phyloP scores from a whole-genome alignment of 2,888 invertebrate genomes.

The Idaea dimidiata region DNA sequence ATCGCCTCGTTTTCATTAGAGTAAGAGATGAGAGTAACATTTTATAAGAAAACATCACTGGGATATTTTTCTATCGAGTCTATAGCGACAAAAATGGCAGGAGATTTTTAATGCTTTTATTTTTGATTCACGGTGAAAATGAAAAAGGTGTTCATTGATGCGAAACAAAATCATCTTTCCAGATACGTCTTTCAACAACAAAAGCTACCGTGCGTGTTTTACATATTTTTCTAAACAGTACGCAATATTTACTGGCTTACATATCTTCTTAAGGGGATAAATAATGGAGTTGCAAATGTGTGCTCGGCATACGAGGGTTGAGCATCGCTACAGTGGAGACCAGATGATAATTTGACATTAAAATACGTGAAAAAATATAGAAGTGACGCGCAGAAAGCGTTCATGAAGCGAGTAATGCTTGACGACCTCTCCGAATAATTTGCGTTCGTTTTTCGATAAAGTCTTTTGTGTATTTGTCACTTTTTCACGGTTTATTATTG shows the following conservation, averaged over 20 bases:
- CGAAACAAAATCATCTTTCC: constrained; percentile 68
- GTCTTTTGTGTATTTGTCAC: neutral
- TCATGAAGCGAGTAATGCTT: constrained; percentile 19
- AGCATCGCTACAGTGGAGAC: constrained; percentile 39
- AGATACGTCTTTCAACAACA: constrained; percentile 69
- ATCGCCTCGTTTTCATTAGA: constrained; percentile 63
- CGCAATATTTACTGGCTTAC: constrained; percentile 60
- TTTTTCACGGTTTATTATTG: neutral
- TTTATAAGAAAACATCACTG: constrained; percentile 57
- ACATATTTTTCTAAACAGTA: constrained; percentile 68
- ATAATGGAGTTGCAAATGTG: constrained; percentile 63
- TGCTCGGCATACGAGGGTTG: constrained; percentile 48
- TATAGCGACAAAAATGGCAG: constrained; percentile 50
- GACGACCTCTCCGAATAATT: constrained; percentile 16
- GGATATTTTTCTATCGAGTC: constrained; percentile 51
- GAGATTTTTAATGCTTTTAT: constrained; percentile 63
- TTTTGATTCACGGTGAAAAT: constrained; percentile 62
- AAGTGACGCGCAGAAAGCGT: constrained; percentile 20
- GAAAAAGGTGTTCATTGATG: constrained; percentile 69
- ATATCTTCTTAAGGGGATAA: constrained; percentile 64
- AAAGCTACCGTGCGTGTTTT: constrained; percentile 65
- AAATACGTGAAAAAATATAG: constrained; percentile 36
- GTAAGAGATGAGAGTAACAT: constrained; percentile 58
- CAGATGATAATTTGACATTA: constrained; percentile 52
- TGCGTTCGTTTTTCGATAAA: constrained; percentile 4